Evolutionary conservation across 2,113 vertebrate genomes (phyloP).

Genomic region (Burhinus bistriatus): DNA sequence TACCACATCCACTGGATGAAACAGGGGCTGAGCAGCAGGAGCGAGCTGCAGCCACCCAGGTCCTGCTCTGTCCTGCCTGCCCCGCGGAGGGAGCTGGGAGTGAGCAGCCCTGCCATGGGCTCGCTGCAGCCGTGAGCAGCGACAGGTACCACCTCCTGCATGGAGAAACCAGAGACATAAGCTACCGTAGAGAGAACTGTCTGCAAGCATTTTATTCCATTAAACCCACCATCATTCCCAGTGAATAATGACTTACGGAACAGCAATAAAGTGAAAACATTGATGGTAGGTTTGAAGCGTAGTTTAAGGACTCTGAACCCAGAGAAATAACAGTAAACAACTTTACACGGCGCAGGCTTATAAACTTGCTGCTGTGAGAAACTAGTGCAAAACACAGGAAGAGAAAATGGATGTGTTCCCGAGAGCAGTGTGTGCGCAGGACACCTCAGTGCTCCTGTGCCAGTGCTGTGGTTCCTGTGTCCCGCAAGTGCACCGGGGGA

Average conservation of each 20-base stretch:
- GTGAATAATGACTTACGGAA: neutral
- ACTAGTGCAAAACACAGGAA: neutral
- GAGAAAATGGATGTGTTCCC: neutral
- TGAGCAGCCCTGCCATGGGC: neutral
- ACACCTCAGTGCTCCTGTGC: neutral
- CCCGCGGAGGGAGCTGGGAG: rapidly evolving
- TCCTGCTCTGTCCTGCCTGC: neutral
- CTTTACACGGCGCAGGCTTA: neutral
- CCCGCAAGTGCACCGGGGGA: neutral
- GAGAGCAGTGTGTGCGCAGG: neutral
- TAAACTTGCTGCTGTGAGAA: neutral
- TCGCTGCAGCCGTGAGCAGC: rapidly evolving
- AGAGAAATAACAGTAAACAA: neutral
- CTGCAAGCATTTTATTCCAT: neutral
- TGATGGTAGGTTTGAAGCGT: neutral
- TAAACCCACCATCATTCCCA: neutral
- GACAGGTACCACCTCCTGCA: neutral
- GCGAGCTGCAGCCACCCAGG: neutral
- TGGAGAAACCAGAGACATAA: neutral
- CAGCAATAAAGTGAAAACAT: neutral
- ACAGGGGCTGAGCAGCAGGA: neutral
- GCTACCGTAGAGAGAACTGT: neutral
- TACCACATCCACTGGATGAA: rapidly evolving
- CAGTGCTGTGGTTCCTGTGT: neutral
- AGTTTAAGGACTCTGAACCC: neutral